Base-by-base conservation (phyloP, 2,888 invertebrate species). In the Drymonia ruficornis region DNA sequence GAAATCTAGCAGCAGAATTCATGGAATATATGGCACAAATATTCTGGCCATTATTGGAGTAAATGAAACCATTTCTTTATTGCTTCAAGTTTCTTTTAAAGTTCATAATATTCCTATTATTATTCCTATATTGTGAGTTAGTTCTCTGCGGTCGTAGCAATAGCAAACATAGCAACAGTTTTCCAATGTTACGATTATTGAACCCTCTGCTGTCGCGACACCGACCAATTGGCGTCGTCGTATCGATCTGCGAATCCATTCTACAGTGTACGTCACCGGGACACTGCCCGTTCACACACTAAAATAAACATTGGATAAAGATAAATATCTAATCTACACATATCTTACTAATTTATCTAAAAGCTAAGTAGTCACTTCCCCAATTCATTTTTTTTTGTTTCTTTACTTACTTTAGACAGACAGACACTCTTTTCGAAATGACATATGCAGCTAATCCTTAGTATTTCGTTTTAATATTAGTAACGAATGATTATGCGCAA, bases 221-320 rank as follows among this genome's bases (percentile, higher is more conserved):
- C 74, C 81, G 81, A 77, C 83, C 78, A 80, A 77, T 85, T 80
- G 86, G 86, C 87, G 89, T 81, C 87, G 74, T 64, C 58, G 71
- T 90, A 91, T 91, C 82, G 91, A 91, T 91, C 81, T 79, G 78
- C 67, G 61, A 77, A 72, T 68, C 68, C 73, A 76, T 76, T 78
- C 59, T 60, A 72, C 67, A 66, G 63, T 65, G 75, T 64, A 80
- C 81, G 81, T 83, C 81, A 84, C 70, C 65, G 67, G 67, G 63
- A 73, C 70, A 77, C 72, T 71, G 66, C 68, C 71, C 53, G 63
- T 51, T 62, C 61, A 76, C 15, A 42, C 16, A n/a, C 67, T 64
- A 65, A 75, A 76, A 76, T 71, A 76, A 76, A 72, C 72, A 73
- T 70, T 53, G 61, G 63, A 28, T 23, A 16, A 11, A 40, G 7